Percentiles rank a stretch among this genome's conserved stretches.
phyloP scores from a whole-genome alignment of 35 echinoderm and acorn worm genomes.

The Hemicentrotus pulcherrimus region DNA sequence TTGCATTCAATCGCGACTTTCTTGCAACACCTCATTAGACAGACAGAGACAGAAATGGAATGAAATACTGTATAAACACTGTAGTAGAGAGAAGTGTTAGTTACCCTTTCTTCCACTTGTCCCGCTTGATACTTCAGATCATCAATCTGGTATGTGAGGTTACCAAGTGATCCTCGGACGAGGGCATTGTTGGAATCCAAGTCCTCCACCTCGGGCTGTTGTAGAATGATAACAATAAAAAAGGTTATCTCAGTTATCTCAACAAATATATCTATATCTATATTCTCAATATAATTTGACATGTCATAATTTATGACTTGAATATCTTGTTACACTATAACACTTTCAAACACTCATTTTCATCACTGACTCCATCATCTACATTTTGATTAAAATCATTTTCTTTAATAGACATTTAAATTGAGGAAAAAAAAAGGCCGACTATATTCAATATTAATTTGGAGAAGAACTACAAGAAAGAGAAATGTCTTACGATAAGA shows the following conservation, averaged over 20 bases:
- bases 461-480: background rate
- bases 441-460: no score
- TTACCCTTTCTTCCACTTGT: constrained; percentile 37
- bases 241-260: no score
- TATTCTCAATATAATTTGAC: no score
- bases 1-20: no score
- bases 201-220: constrained; percentile 20
- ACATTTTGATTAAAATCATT: no score
- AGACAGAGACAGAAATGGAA: background rate
- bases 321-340: no score
- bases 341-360: no score
- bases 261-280: no score
- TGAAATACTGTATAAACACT: background rate
- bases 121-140: background rate
- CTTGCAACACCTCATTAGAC: background rate
- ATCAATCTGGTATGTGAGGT: background rate
- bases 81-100: background rate
- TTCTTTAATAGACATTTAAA: no score
- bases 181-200: constrained; percentile 22
- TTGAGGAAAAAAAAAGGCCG: no score
- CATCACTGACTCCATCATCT: no score
- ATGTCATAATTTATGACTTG: no score
- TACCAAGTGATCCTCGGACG: background rate
- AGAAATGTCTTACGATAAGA: background rate
- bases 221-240: background rate